A percentile compares a stretch with the other conserved stretches of the same genome.
These are phyloP conservation scores for Colletes latitarsis DNA, from an alignment of 1,140 invertebrate genomes.

Conservation along the genomic window DNA sequence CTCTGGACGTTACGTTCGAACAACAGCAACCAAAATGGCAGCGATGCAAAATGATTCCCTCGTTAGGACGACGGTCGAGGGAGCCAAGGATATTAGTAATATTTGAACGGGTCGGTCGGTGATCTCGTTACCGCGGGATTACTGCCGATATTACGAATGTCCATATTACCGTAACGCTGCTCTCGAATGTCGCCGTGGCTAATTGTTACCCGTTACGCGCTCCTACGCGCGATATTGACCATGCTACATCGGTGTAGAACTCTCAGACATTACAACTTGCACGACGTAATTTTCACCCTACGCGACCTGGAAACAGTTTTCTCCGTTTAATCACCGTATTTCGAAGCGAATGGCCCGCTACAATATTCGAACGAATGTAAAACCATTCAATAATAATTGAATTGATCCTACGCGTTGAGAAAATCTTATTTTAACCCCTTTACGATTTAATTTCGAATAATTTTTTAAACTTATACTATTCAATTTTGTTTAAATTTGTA, in stretches of 20 bases:
- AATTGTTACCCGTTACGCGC: conserved; percentile 31
- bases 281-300: neutral
- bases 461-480: too few species aligned
- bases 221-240: conserved; percentile 3
- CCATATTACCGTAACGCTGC: neutral
- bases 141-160: conserved; percentile 41
- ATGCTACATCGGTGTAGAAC: neutral
- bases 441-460: too few species aligned
- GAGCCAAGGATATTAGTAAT: conserved; percentile 37
- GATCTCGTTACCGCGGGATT: conserved; percentile 39
- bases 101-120: neutral
- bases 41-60: conserved; percentile 5
- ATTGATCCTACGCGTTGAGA: too few species aligned
- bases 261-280: neutral
- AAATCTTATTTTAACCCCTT: too few species aligned
- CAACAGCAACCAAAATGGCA: conserved; percentile 12
- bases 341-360: too few species aligned
- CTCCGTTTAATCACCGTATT: too few species aligned
- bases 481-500: too few species aligned
- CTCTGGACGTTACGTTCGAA: neutral
- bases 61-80: neutral
- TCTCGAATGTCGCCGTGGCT: neutral
- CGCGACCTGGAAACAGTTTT: too few species aligned
- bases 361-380: too few species aligned
- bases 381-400: too few species aligned